Percentiles rank a stretch among this genome's conserved stretches.
These are phyloP conservation scores for Myodes glareolus DNA, from an alignment of 2,113 vertebrate species.

Conservation along the genomic window DNA sequence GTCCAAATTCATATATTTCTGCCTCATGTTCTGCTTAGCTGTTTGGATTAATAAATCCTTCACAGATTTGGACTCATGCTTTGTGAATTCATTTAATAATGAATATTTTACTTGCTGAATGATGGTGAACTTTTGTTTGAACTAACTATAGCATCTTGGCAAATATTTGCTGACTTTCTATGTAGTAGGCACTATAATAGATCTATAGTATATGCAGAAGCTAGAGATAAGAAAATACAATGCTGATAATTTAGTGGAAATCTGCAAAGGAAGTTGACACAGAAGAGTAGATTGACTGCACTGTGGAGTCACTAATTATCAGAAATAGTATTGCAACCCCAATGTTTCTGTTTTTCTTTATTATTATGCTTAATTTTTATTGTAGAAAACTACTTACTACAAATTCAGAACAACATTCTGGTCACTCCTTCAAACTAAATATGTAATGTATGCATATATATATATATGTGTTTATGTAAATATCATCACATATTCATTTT, in stretches of 20 bases:
- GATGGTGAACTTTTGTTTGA: background rate
- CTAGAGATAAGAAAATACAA: background rate
- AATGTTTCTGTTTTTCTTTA: background rate
- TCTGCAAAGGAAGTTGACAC: background rate
- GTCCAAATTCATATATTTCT: background rate
- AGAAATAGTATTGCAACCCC: background rate
- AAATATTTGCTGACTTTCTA: background rate
- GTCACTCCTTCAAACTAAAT: background rate
- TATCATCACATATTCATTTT: background rate
- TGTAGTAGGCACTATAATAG: background rate
- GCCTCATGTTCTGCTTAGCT: background rate
- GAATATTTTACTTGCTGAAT: conserved; percentile 27
- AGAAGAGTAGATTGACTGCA: background rate
- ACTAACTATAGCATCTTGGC: background rate
- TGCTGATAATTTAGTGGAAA: conserved; percentile 20
- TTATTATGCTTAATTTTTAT: background rate
- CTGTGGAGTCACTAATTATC: background rate
- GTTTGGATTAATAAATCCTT: background rate
- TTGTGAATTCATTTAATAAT: conserved; percentile 19
- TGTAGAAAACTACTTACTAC: background rate
- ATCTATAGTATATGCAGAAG: background rate
- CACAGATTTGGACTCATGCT: background rate
- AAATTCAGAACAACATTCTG: background rate
- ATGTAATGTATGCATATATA: background rate
- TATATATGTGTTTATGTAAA: too few species aligned